Conservation (phyloP, 1,140 invertebrate species). For the Diorhabda carinulata region DNA sequence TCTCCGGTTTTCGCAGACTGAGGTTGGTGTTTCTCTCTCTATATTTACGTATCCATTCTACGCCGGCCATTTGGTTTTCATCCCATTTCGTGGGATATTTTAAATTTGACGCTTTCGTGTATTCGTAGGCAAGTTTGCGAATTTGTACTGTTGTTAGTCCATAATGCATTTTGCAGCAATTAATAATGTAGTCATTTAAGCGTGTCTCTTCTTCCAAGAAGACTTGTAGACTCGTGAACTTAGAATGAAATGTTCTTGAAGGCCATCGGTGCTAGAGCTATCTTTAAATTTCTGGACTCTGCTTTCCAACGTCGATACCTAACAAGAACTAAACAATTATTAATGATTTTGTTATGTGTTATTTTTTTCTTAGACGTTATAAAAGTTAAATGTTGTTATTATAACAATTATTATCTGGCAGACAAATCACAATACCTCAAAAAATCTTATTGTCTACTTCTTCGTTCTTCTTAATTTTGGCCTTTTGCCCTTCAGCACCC, state of each 20-base stretch:
- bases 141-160: slow-evolving; percentile 21
- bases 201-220: slow-evolving; percentile 16
- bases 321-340: too few relatives aligned
- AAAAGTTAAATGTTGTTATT: too few relatives aligned
- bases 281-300: too few relatives aligned
- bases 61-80: slow-evolving; percentile 20
- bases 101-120: slow-evolving; percentile 17
- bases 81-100: slow-evolving; percentile 25
- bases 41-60: slow-evolving; percentile 21
- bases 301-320: too few relatives aligned
- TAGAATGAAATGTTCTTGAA: slow-evolving; percentile 16
- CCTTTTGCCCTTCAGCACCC: too few relatives aligned
- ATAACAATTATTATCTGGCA: too few relatives aligned
- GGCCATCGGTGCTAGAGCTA: too few relatives aligned
- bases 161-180: slow-evolving; percentile 28
- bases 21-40: slow-evolving; percentile 17
- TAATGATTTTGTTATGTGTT: too few relatives aligned
- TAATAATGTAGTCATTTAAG: slow-evolving; percentile 23
- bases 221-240: slow-evolving; percentile 18
- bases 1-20: slow-evolving; percentile 22
- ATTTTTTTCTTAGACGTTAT: too few relatives aligned
- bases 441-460: too few relatives aligned
- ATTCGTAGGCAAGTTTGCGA: slow-evolving; percentile 25
- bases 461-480: too few relatives aligned
- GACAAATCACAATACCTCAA: too few relatives aligned